Percentiles rank a stretch among this genome's conserved stretches.
Evolutionary conservation across 2,797 vertebrate species (phyloP).

Genomic region (Apodemus agrarius): DNA sequence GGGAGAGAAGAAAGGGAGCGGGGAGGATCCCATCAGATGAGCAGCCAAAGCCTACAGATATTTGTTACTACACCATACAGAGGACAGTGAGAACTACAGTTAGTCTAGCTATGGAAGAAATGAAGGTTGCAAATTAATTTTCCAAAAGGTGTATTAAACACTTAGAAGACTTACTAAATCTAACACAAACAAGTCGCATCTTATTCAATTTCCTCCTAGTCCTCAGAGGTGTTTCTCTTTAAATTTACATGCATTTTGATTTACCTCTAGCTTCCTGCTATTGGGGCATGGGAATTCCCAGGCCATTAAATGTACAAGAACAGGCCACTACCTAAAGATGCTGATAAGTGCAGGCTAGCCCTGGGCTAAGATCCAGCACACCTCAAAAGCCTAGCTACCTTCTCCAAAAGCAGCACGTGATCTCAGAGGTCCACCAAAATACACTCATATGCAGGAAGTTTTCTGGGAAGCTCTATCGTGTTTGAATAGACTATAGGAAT

Average conservation of each 20-base stretch:
- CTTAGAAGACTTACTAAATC: background rate
- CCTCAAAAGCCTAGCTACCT: background rate
- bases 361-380: background rate
- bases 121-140: conserved; percentile 24
- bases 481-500: background rate
- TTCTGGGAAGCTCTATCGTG: conserved; percentile 20
- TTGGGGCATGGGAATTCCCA: background rate
- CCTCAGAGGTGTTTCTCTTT: background rate
- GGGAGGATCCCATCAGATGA: background rate
- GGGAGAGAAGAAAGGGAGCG: background rate
- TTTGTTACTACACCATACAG: background rate
- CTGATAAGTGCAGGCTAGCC: background rate
- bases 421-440: background rate
- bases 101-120: conserved; percentile 40
- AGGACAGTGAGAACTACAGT: background rate
- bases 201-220: background rate
- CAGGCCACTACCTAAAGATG: background rate
- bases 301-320: background rate
- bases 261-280: background rate
- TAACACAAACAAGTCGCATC: background rate
- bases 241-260: background rate
- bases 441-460: background rate
- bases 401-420: background rate
- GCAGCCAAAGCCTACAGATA: background rate
- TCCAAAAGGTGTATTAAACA: background rate